Base-by-base conservation (phyloP, 2,797 vertebrate genomes). In the Mus spretus region DNA sequence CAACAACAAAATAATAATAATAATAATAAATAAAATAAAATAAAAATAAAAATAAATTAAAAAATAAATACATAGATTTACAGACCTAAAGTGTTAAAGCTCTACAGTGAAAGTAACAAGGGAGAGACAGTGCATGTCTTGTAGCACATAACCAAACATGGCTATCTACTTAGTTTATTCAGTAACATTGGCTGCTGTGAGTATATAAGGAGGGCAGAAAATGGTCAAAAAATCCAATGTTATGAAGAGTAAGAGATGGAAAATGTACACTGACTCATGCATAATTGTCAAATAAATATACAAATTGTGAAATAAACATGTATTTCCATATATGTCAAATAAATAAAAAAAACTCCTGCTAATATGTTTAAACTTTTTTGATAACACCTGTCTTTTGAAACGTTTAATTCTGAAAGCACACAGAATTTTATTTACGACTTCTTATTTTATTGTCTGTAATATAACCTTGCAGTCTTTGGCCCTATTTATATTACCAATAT, bases 61-160 rank as follows among this genome's bases (percentile, higher is more conserved):
- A 44, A 44, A 44, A 44, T 44, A 44, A 44, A 44, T 44, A 44
- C 3, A 97, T 93, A 96, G 85, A 97, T 97, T 98, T 97, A 93
- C 61, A 85, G 81, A 94, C 94, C 31, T 75, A 96, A 93, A 91
- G n/a, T 90, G 28, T 24, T 4, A 96, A 94, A 89, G 70, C 40
- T 93, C 70, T 83, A 78, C 93, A 44, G 19, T 94, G 92, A 91
- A 96, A 96, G 40, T 34, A 96, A 13, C 1, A 57, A 31, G 0
- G 4, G 26, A 31, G 24, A 9, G 28, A 7, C 65, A 40, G 59
- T n/a, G 12, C 34, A 74, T 34, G 6, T 57, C 96, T 96, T 96
- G 70, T n/a, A 85, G 97, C 26, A 12, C 91, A 97, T 28, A 90
- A 22, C 50, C 40, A 97, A 87, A 96, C 89, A 59, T 59, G 10